Conservation (phyloP, 2,797 vertebrate genomes). For the Hybognathus amarus region DNA sequence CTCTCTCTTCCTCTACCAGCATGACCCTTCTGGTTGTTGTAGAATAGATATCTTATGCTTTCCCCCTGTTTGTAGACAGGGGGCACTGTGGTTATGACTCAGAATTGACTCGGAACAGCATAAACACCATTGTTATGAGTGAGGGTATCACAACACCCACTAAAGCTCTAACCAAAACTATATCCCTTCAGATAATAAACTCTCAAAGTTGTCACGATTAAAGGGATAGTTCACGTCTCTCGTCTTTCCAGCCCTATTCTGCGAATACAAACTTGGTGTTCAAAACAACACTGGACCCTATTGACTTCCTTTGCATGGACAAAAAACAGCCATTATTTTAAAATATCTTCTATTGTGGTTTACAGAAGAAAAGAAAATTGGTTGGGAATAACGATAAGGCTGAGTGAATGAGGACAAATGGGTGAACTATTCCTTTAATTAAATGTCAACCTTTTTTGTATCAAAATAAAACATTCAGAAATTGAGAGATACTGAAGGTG, state of each 20-base stretch:
- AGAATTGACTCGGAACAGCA: constrained; percentile 50
- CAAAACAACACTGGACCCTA: not conserved
- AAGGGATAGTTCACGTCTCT: not conserved
- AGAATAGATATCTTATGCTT: constrained; percentile 61
- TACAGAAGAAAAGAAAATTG: not conserved
- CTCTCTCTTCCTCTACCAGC: constrained; percentile 74
- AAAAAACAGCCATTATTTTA: not conserved
- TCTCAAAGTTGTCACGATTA: not conserved
- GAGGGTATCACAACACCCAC: constrained; percentile 46
- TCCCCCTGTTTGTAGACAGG: constrained; percentile 65
- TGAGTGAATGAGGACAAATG: not conserved
- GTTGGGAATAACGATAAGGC: not conserved
- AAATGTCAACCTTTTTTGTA: not conserved
- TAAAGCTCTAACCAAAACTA: constrained; percentile 17
- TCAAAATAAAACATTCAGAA: not conserved
- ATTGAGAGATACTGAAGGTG: constrained; percentile 1
- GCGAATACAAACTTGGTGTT: not conserved
- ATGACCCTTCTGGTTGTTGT: constrained; percentile 69
- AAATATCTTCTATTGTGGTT: not conserved
- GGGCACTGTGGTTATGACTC: constrained; percentile 61
- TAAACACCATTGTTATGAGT: constrained; percentile 45
- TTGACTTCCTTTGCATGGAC: not conserved
- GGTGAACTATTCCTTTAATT: not conserved
- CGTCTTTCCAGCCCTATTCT: not conserved
- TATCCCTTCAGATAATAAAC: not conserved